Conservation (phyloP, 2,113 vertebrate species). For the Carlito syrichta region DNA sequence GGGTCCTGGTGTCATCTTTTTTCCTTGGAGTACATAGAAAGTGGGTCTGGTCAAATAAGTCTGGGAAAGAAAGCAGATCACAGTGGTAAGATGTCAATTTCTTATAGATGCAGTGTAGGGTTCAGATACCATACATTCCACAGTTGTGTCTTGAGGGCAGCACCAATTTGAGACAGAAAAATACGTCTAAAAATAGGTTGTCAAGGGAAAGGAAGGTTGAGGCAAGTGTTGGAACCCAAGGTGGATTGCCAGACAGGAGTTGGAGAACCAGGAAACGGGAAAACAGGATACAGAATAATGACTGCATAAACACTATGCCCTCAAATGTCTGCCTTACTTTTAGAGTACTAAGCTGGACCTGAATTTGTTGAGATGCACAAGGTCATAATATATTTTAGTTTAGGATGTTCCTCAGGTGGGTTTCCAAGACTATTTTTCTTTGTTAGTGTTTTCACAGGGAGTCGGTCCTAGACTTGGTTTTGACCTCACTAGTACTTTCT, state of each 20-base stretch:
- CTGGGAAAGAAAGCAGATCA: background rate
- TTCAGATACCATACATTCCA: background rate
- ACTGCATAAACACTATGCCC: background rate
- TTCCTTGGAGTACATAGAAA: background rate
- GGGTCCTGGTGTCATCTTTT: background rate
- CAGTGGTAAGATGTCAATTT: background rate
- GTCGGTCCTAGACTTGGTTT: background rate
- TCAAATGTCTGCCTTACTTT: no score
- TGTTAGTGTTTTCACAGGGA: background rate
- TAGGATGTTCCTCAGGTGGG: no score
- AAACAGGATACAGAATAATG: background rate
- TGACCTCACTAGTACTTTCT: background rate
- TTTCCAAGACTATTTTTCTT: background rate
- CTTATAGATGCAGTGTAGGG: background rate
- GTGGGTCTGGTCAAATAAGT: background rate
- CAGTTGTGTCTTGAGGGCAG: background rate
- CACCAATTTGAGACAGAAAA: background rate
- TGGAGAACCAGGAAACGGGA: background rate
- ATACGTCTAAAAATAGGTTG: background rate
- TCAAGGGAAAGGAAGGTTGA: background rate
- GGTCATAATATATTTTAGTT: background rate
- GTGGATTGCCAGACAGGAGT: background rate
- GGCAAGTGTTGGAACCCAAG: background rate
- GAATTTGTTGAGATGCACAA: background rate
- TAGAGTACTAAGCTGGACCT: background rate